phyloP scores from a whole-genome alignment of 1,140 invertebrate genomes.

The Drosophila yakuba region DNA sequence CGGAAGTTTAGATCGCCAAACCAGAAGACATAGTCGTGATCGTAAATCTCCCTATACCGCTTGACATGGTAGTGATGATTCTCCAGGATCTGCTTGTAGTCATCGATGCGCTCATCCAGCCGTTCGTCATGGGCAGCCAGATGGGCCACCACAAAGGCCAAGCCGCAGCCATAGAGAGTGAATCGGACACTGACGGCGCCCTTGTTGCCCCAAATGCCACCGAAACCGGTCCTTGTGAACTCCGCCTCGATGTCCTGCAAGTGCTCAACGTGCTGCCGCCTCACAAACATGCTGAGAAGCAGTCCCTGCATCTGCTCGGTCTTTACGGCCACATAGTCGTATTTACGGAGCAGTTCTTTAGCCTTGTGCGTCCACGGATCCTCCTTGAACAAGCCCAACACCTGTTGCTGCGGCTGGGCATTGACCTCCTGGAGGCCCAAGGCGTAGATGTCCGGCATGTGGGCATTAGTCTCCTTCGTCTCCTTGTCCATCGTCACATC shows the following conservation, averaged over 20 bases:
- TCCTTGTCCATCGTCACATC: constrained; percentile 60
- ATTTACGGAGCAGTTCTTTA: constrained; percentile 88
- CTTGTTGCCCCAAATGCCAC: constrained; percentile 98
- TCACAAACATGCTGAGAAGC: constrained; percentile 90
- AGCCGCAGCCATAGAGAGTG: constrained; percentile 92
- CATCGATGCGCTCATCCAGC: constrained; percentile 91
- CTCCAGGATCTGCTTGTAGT: constrained; percentile 93
- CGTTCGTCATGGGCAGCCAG: constrained; percentile 94
- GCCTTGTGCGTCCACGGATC: constrained; percentile 93
- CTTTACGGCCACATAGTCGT: constrained; percentile 91
- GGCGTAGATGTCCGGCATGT: constrained; percentile 92
- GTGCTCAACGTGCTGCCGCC: constrained; percentile 91
- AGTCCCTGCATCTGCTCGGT: constrained; percentile 92
- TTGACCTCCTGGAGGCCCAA: constrained; percentile 96
- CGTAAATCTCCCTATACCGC: constrained; percentile 93
- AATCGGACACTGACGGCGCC: constrained; percentile 95
- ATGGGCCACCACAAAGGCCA: constrained; percentile 95
- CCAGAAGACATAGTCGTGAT: constrained; percentile 98
- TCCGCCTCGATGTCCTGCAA: constrained; percentile 93
- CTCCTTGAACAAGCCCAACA: constrained; percentile 92
- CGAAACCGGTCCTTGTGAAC: constrained; percentile 94
- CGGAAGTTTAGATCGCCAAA: constrained; percentile 98
- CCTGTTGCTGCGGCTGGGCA: constrained; percentile 93
- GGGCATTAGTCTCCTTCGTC: constrained; percentile 78
- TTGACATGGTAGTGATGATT: constrained; percentile 89